phyloP scores from a whole-genome alignment of 2,797 vertebrate species.

The Malacoctenus gilli region DNA sequence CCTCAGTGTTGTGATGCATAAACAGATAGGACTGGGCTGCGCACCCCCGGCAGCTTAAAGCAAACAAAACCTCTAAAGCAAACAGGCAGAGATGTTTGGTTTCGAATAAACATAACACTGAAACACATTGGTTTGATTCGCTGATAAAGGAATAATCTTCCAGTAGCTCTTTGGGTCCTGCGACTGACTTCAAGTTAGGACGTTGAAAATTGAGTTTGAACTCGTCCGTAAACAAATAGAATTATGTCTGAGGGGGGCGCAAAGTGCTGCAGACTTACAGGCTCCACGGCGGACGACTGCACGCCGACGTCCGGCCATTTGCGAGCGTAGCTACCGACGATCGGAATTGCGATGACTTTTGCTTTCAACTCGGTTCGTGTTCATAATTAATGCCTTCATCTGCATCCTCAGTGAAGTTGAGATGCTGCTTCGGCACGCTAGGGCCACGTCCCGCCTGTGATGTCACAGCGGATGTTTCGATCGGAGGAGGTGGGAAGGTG shows the following conservation, averaged over 20 bases:
- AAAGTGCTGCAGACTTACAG: constrained; percentile 13
- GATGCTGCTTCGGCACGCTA: too few relatives aligned
- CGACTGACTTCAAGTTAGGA: constrained; percentile 54
- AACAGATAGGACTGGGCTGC: constrained; percentile 52
- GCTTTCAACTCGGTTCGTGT: constrained; percentile 14
- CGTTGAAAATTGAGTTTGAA: constrained; percentile 34
- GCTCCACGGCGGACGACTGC: constrained; percentile 42
- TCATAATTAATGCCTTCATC: constrained; percentile 12
- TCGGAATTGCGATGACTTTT: too few relatives aligned
- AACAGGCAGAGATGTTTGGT: constrained; percentile 63
- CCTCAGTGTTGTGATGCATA: constrained; percentile 61
- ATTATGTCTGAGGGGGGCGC: constrained; percentile 12
- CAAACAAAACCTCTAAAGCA: constrained; percentile 68
- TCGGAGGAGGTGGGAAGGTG: too few relatives aligned
- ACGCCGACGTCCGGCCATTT: constrained; percentile 21
- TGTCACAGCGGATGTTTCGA: constrained; percentile 52
- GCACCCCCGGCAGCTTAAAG: constrained; percentile 60
- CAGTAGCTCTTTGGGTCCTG: constrained; percentile 70
- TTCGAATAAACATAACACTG: constrained; percentile 32
- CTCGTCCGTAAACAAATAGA: constrained; percentile 64
- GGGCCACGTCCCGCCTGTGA: constrained; percentile 48
- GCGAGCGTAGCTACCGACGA: too few relatives aligned
- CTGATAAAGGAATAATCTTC: constrained; percentile 39
- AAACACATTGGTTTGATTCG: constrained; percentile 40
- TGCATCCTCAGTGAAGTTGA: too few relatives aligned